Conservation (phyloP, 2,113 vertebrate species). For the Platysteira castanea region DNA sequence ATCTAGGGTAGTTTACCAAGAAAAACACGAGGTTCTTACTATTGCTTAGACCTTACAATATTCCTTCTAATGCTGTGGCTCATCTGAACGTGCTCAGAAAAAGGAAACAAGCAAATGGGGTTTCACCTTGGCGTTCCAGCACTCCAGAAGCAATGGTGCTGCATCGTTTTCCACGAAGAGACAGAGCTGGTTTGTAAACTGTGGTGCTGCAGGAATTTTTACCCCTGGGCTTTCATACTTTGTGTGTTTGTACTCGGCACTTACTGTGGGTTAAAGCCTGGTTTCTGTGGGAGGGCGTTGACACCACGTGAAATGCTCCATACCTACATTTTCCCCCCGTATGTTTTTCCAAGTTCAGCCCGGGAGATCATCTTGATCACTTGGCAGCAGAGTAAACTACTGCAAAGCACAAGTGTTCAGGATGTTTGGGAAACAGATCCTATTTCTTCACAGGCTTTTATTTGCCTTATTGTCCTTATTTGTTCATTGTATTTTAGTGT, state of each 20-base stretch:
- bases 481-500: background rate
- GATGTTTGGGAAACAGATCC: background rate
- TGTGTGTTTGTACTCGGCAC: background rate
- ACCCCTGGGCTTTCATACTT: background rate
- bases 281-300: background rate
- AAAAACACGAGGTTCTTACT: background rate
- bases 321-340: background rate
- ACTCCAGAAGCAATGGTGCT: background rate
- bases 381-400: background rate
- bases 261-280: background rate
- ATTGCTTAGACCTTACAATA: background rate
- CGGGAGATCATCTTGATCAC: background rate
- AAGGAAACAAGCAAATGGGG: background rate
- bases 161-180: background rate
- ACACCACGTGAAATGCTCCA: background rate
- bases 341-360: background rate
- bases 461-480: background rate
- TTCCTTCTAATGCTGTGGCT: background rate
- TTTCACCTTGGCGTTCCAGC: background rate
- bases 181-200: background rate
- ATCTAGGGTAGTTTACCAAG: background rate
- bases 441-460: background rate
- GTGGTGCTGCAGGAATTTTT: background rate
- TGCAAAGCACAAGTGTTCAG: background rate
- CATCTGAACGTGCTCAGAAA: background rate